Base-by-base conservation (phyloP, 2,888 invertebrate species). In the Drosophila monieri region DNA sequence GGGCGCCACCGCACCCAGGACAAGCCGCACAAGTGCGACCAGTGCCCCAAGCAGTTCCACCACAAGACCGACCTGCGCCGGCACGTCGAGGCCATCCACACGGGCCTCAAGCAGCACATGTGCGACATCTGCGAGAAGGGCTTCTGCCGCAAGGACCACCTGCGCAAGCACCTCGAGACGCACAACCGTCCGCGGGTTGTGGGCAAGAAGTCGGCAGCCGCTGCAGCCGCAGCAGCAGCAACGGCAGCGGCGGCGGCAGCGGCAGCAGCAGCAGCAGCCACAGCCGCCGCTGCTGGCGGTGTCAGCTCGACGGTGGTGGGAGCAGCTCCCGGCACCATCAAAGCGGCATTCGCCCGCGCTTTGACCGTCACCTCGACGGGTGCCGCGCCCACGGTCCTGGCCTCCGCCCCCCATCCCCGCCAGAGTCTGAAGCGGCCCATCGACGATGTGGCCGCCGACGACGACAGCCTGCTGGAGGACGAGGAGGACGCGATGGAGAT, bases 111-210 rank as follows among this genome's bases (percentile, higher is more conserved):
- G 90, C 97, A 97, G 43, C 97, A 95, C 90, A 93, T 94, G 73
- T 97, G 97, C 92, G 94, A 94, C 79, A 94, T 94, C 72, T 97
- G 97, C 91, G 94, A 95, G 69, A 97, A 97, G 91, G 96, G 97
- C 53, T 97, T 97, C 91, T 97, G 96, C 83, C 94, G 97, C 77
- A 96, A 96, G 92, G 97, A 97, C 92, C 97, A 97, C 92, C 96
- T 97, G 96, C 94, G 96, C 76, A 97, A 97, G 91, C 97, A 97
- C 91, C 93, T 94, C 79, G 95, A 96, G 80, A 96, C 96, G 54
- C 97, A 97, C 92, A 85, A 68, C 43, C 93, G 93, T 56, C 94
- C 89, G 0, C 74, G 85, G 15, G 67, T 80, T 9, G 74, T 78
- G 43, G 78, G 77, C 60, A 77, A 73, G 35, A 65, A 76, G 59